phyloP scores from a whole-genome alignment of 2,888 invertebrate genomes.

The Opisthograptis luteolata region DNA sequence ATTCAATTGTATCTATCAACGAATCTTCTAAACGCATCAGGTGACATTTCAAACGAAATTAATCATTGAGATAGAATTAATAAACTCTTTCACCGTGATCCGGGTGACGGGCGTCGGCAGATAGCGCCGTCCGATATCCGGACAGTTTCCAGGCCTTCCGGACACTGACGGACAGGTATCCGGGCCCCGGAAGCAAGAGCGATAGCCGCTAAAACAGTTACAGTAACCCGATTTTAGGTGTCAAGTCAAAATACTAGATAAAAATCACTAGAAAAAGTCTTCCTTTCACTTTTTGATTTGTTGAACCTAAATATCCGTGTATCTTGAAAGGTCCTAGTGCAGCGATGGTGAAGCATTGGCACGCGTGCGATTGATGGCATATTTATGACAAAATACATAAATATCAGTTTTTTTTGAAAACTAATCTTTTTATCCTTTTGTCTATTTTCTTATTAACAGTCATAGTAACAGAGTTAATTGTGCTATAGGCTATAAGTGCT shows the following conservation, averaged over 20 bases:
- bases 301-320: too few relatives aligned
- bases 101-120: slow-evolving; percentile 37
- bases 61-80: slow-evolving; percentile 24
- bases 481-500: too few relatives aligned
- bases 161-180: slow-evolving; percentile 40
- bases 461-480: too few relatives aligned
- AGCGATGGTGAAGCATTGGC: too few relatives aligned
- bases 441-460: too few relatives aligned
- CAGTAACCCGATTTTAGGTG: not conserved
- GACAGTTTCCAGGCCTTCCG: slow-evolving; percentile 42
- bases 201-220: slow-evolving; percentile 26
- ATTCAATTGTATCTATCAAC: too few relatives aligned
- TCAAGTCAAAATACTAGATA: too few relatives aligned
- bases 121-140: slow-evolving; percentile 52
- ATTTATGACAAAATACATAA: not conserved
- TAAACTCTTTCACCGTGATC: slow-evolving; percentile 21
- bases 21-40: not conserved
- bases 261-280: too few relatives aligned
- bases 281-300: too few relatives aligned
- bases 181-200: slow-evolving; percentile 38
- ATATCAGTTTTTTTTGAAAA: not conserved
- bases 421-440: too few relatives aligned
- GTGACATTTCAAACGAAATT: not conserved
- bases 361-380: too few relatives aligned
- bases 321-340: too few relatives aligned